These are phyloP conservation scores for Diplodus sargus DNA, from an alignment of 2,797 vertebrate species.

Conservation along the genomic window DNA sequence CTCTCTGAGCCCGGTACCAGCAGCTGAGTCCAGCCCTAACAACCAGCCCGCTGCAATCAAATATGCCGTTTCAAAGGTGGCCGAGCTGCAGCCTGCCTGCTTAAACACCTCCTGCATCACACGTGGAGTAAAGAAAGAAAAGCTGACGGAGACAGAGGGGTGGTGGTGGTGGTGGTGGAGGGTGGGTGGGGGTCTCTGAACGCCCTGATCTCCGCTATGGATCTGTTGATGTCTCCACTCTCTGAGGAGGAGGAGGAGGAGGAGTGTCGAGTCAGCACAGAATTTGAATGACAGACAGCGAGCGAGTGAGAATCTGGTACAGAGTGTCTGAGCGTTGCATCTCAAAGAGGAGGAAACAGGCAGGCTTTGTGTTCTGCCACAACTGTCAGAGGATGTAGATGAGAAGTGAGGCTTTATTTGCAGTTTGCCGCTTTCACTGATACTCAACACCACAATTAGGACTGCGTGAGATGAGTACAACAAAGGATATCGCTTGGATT, in stretches of 20 bases:
- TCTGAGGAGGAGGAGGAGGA: slow-evolving; percentile 40
- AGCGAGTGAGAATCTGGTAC: slow-evolving; percentile 48
- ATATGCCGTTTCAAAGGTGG: slow-evolving; percentile 52
- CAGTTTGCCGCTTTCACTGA: slow-evolving; percentile 11
- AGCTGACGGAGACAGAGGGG: slow-evolving; percentile 51
- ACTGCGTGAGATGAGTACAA: not conserved
- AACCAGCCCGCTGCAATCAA: slow-evolving; percentile 50
- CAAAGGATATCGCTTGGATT: no score
- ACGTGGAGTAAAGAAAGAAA: slow-evolving; percentile 35
- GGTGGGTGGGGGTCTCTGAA: slow-evolving; percentile 38
- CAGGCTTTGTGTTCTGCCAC: slow-evolving; percentile 20
- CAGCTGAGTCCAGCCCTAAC: slow-evolving; percentile 35
- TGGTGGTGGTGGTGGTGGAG: not conserved
- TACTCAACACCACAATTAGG: slow-evolving; percentile 18
- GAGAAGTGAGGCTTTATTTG: slow-evolving; percentile 11
- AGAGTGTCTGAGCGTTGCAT: slow-evolving; percentile 49
- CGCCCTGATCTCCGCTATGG: slow-evolving; percentile 54
- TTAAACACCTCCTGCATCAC: slow-evolving; percentile 24
- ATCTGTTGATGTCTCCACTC: slow-evolving; percentile 70
- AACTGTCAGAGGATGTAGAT: slow-evolving; percentile 34
- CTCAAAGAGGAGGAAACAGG: slow-evolving; percentile 37
- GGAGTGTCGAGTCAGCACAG: slow-evolving; percentile 70
- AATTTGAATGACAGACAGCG: slow-evolving; percentile 60
- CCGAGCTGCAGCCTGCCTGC: slow-evolving; percentile 16
- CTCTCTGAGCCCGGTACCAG: slow-evolving; percentile 25